Base-by-base conservation (phyloP, 1,140 invertebrate species). In the Cydia pomonella region DNA sequence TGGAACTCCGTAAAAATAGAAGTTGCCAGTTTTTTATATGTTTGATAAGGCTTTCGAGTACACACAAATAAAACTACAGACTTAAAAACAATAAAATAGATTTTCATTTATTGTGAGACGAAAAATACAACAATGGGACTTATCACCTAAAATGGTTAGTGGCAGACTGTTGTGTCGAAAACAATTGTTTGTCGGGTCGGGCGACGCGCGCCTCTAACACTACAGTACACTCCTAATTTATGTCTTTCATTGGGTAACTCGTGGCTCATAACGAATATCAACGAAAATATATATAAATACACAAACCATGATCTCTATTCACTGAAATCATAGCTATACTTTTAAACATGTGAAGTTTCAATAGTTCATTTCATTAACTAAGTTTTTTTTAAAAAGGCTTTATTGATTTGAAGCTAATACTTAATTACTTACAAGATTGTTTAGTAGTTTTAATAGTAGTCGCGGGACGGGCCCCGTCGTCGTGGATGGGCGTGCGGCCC, bases 61-160 rank as follows among this genome's bases (percentile, higher is more conserved):
- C 47, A 59, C 9, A 23, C 21, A 88, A 91, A 91, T 91, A 78
- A 91, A 91, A 92, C 88, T 74, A 86, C 87, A 87, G 75, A 75
- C 76, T 81, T 92, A 92, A 92, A 92, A 92, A 92, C 91, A 92
- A 92, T 92, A 92, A 92, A 92, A 92, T 92, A 92, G 91, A 92
- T 92, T 92, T 91, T 92, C 91, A 92, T 92, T 92, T 92, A 92
- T 92, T 92, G 91, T 92, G 91, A 92, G 91, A 92, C 91, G 91
- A 92, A 92, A 92, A 92, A 92, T 92, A 92, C 91, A 92, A 92
- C 91, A 92, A 92, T 92, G 91, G 91, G 90, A 92, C 91, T 92
- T 92, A 92, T 91, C 78, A 91, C 82, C 91, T 92, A 92, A 87
- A 88, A 92, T 92, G 91, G 90, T 92, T 92, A 92, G 90, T 93